Base-by-base conservation (phyloP, 1,140 invertebrate species). In the Platorchestia sp. region DNA sequence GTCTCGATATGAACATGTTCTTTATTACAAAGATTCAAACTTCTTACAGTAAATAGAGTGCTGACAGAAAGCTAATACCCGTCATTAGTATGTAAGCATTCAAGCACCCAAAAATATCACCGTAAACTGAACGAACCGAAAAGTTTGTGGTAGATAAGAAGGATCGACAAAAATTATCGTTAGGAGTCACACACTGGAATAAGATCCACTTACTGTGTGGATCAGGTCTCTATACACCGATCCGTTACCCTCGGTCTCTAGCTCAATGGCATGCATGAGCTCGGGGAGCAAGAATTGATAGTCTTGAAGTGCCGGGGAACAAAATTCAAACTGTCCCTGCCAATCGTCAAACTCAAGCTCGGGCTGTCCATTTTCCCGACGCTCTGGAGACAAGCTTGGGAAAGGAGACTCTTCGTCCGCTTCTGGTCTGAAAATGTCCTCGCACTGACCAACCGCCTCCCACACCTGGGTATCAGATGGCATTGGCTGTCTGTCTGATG, bases 331-430 rank as follows among this genome's bases (percentile, higher is more conserved):
- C 97, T 98, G 98, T 90, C 98, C 98, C 97, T 98, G 98, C 98
- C 98, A 98, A 97, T 98, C 98, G 97, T 98, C 98, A 97, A 98
- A 98, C 97, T 98, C 98, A 97, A 98, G 97, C 96, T 98, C 98
- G 95, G 90, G 6, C 40, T 95, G 53, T 95, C 95, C 45, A 86
- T 86, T n/a, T 59, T 96, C 45, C 96, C 96, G 45, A 95, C 95
- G 87, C 44, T 89, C 91, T 45, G 14, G 45, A 42, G 36, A 95
- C n/a, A 45, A 47, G 47, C 40, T 95, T 95, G 95, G 59, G 22
- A 45, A 47, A 0, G 91, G 45, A 45, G 91, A 93, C 91, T n/a
- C 43, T 14, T 45, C 91, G 40, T 45, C 44, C 0, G 10, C 91
- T 40, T 45, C 40, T 44, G 45, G 41, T 93, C 45, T 93, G 45